phyloP scores from a whole-genome alignment of 1,140 invertebrate genomes.

The Drosophila kohkoa region DNA sequence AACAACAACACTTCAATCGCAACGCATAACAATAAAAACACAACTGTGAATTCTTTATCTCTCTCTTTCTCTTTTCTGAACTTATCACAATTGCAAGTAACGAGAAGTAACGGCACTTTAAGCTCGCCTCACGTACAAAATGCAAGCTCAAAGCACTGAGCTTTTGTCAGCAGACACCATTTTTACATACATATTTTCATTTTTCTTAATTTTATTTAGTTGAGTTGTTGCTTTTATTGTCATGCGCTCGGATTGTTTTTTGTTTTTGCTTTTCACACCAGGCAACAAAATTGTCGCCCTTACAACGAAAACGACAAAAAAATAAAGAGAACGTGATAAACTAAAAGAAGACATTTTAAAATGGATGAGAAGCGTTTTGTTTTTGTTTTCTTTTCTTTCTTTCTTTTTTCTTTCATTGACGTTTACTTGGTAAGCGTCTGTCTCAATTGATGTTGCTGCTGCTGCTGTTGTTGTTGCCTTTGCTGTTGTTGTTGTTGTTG shows the following conservation, averaged over 20 bases:
- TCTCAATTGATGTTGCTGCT: conserved; percentile 61
- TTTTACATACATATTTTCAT: neutral
- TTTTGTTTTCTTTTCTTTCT: conserved; percentile 41
- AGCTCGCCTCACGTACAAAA: conserved; percentile 11
- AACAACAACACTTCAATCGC: conserved; percentile 9
- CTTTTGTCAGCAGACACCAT: conserved; percentile 7
- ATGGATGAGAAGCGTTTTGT: conserved; percentile 27
- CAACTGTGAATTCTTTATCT: conserved; percentile 4
- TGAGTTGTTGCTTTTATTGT: conserved; percentile 12
- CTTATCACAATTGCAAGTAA: conserved; percentile 44
- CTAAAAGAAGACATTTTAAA: conserved; percentile 30
- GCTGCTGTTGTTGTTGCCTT: conserved; percentile 19
- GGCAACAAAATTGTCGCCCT: conserved; percentile 21
- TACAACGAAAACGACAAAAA: conserved; percentile 12
- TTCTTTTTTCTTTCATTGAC: conserved; percentile 58
- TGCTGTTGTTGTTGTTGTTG: conserved; percentile 45
- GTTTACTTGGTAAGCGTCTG: conserved; percentile 79
- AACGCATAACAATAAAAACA: conserved; percentile 24
- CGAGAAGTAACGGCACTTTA: conserved; percentile 5
- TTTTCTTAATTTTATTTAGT: neutral
- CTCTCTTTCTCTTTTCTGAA: conserved; percentile 6
- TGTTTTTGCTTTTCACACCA: conserved; percentile 14
- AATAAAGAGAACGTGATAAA: conserved; percentile 5
- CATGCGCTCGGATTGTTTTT: conserved; percentile 12
- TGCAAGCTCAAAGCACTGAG: conserved; percentile 13